A percentile compares a stretch with the other conserved stretches of the same genome.
phyloP scores from a whole-genome alignment of 2,888 invertebrate genomes.

The Cerastis leucographa region DNA sequence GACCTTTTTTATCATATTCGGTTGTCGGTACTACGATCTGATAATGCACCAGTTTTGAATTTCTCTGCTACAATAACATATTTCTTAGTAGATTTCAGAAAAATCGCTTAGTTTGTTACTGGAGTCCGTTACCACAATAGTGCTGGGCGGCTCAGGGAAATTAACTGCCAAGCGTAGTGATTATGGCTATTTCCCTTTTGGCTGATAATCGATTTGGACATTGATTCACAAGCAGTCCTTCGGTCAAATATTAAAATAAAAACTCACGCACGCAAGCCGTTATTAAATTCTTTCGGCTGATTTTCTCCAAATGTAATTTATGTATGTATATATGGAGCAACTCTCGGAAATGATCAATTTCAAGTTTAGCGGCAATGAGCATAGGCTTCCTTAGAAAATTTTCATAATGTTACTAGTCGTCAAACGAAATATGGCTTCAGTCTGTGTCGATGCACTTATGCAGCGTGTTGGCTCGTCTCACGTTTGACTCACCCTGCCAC shows the following conservation, averaged over 20 bases:
- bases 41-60: conserved; percentile 38
- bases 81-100: conserved; percentile 1
- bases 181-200: conserved; percentile 32
- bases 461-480: conserved; percentile 20
- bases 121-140: conserved; percentile 4
- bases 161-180: conserved; percentile 13
- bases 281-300: conserved; percentile 29
- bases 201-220: background rate
- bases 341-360: conserved; percentile 38
- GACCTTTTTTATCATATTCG: conserved; percentile 68
- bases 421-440: conserved; percentile 42
- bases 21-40: conserved; percentile 55
- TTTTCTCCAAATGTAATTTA: conserved; percentile 28
- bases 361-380: conserved; percentile 30
- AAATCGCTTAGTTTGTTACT: background rate
- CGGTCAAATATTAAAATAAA: conserved; percentile 7
- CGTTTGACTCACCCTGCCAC: conserved; percentile 26
- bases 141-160: conserved; percentile 25
- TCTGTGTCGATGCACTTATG: conserved; percentile 13
- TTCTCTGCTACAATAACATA: background rate
- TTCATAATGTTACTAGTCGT: conserved; percentile 20
- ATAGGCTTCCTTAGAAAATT: conserved; percentile 6
- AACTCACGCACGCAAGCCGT: conserved; percentile 2
- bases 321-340: conserved; percentile 12
- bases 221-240: background rate